Base-by-base conservation (phyloP, 2,113 vertebrate genomes). In the Phrynosoma platyrhinos region DNA sequence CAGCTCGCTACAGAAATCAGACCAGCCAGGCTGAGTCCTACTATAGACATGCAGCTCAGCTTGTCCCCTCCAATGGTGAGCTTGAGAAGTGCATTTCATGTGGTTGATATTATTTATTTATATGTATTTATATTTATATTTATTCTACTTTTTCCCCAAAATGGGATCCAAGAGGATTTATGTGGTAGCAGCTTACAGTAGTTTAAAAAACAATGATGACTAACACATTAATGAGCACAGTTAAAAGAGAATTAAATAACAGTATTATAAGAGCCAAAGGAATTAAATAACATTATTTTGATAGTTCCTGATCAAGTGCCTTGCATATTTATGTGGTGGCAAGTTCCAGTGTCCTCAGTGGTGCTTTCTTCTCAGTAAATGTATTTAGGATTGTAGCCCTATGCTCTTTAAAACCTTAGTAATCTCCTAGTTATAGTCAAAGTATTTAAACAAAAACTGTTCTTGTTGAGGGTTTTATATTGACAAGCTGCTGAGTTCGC, bases 11-110 rank as follows among this genome's bases (percentile, higher is more conserved):
- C 92, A 98, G 99, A 91, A 99, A 99, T 97, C 99, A 99, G 97
- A 99, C 98, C 95, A 99, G 99, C 97, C 99, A 99, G 97, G 99
- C 99, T 47, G 99, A 99, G 96, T 99, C 99, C 53, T 99, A 99
- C 94, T 99, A 99, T 87, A 97, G 99, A 94, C 99, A 99, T 27
- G 99, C 99, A 75, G 99, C 99, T 96, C 99, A 99, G 95, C 98
- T 99, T 94, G 99, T 99, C 93, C 99, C 99, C 25, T 99, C 99
- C 30, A 99, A 99, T 92, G 99, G 99, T 99, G 94, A 98, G 98
- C 97, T 75, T 88, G 36, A 72, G 84, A 78, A 47, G 21, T 87
- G 64, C 40, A 8, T 77, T 64, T 86, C 71, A 8, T 53, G 30
- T 58, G 74, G 88, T 90, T 16, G 79, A 58, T 1, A 52, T 90